Evolutionary conservation across 2,797 vertebrate species (phyloP).

Genomic region (Enteromius anoplus): DNA sequence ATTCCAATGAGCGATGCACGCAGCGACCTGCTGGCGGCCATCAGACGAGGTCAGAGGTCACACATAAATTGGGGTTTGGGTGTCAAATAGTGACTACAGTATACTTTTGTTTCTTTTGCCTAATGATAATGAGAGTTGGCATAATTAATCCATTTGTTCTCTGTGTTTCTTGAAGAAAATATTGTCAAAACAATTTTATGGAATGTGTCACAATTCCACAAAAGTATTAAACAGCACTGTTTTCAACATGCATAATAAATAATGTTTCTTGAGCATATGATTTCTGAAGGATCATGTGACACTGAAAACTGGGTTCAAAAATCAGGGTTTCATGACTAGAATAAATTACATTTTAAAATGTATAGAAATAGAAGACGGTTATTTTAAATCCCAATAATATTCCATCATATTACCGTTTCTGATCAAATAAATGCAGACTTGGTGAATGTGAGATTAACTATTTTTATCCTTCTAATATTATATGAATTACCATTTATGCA

Average conservation of each 20-base stretch:
- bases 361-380: neutral
- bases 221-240: neutral
- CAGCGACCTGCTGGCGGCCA: conserved; percentile 89
- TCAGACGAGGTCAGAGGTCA: conserved; percentile 81
- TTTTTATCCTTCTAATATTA: neutral
- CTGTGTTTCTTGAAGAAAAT: neutral
- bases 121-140: neutral
- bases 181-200: neutral
- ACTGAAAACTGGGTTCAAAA: neutral
- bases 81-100: neutral
- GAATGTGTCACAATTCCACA: neutral
- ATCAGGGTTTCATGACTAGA: neutral
- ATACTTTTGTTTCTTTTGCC: neutral
- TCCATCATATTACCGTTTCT: neutral
- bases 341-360: neutral
- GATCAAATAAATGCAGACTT: neutral
- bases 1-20: conserved; percentile 92
- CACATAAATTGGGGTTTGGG: neutral
- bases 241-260: neutral
- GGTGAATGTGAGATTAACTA: neutral
- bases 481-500: neutral
- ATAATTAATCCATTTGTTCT: too few relatives aligned
- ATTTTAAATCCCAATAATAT: neutral
- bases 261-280: neutral
- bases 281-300: neutral